A percentile compares a stretch with the other conserved stretches of the same genome.
These are phyloP conservation scores for Trichosurus vulpecula DNA, from an alignment of 2,797 vertebrate genomes.

Conservation along the genomic window DNA sequence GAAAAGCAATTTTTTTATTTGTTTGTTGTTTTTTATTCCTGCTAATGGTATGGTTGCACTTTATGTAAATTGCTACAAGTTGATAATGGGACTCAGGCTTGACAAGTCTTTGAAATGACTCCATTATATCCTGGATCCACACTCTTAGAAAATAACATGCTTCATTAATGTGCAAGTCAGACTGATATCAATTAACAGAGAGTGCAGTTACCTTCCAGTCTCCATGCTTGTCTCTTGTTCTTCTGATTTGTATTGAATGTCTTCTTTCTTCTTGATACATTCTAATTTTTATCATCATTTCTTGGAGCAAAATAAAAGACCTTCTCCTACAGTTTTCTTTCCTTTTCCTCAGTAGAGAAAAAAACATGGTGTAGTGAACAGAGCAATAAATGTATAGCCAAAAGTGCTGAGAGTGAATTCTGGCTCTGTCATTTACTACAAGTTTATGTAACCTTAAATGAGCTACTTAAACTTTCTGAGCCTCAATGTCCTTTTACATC, in stretches of 20 bases:
- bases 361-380: background rate
- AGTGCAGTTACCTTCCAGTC: background rate
- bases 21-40: no score
- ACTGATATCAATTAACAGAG: background rate
- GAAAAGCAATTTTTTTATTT: no score
- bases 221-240: background rate
- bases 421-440: background rate
- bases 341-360: background rate
- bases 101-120: background rate
- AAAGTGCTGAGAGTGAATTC: background rate
- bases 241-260: background rate
- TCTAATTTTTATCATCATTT: background rate
- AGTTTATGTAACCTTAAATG: background rate
- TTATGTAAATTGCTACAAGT: background rate
- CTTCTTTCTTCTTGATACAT: background rate
- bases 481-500: background rate
- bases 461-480: background rate
- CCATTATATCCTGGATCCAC: background rate
- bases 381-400: background rate
- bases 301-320: background rate
- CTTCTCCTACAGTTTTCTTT: background rate
- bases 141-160: background rate
- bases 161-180: background rate
- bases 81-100: background rate
- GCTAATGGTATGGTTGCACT: no score